A percentile compares a stretch with the other conserved stretches of the same genome.
phyloP scores from a whole-genome alignment of 2,113 vertebrate species.

The Eptatretus burgeri region DNA sequence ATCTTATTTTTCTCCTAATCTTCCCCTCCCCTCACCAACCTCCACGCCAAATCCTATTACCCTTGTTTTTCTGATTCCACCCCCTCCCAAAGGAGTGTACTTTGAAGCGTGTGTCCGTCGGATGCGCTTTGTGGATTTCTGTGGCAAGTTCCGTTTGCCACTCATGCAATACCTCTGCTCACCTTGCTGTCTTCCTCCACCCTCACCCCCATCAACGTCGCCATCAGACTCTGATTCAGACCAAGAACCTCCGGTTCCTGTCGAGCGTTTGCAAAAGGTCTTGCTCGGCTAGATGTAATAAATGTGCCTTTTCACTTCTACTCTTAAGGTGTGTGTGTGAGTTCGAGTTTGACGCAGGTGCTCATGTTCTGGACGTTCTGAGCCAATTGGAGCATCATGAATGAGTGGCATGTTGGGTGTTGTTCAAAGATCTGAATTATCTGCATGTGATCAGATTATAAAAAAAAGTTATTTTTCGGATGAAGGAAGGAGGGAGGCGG shows the following conservation, averaged over 20 bases:
- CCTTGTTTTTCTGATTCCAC: background rate
- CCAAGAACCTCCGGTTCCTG: conserved; percentile 49
- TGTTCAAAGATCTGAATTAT: too few species aligned
- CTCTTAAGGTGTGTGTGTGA: too few species aligned
- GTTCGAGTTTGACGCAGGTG: too few species aligned
- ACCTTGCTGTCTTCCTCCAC: conserved; percentile 68
- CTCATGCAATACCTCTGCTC: conserved; percentile 98
- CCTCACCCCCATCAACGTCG: conserved; percentile 70
- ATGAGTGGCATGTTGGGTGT: too few species aligned
- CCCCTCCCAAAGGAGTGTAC: conserved; percentile 42
- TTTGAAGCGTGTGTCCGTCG: conserved; percentile 90
- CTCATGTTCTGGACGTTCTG: too few species aligned
- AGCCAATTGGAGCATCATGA: too few species aligned
- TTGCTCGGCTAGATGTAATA: conserved; percentile 36
- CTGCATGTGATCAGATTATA: too few species aligned
- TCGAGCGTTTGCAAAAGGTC: conserved; percentile 66
- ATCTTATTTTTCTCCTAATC: background rate
- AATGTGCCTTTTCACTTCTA: too few species aligned
- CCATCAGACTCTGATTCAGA: conserved; percentile 82
- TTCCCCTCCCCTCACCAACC: background rate
- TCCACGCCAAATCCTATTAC: background rate
- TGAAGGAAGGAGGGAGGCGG: too few species aligned
- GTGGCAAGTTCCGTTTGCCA: conserved; percentile 80
- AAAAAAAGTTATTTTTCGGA: too few species aligned
- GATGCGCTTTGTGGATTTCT: conserved; percentile 98